Base-by-base conservation (phyloP, 1,140 invertebrate genomes). In the Heliconius congener region DNA sequence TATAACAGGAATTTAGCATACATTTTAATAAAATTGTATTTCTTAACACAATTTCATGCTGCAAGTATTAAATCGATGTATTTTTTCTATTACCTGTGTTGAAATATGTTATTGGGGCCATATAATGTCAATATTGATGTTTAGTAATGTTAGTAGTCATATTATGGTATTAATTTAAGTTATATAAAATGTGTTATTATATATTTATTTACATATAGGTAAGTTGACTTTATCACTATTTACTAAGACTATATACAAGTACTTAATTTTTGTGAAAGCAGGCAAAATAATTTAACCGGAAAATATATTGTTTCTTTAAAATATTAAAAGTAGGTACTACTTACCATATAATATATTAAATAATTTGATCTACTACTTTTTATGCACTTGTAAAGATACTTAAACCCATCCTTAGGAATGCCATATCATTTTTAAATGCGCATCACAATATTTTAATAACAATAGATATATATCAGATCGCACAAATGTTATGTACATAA, bases 151-250 rank as follows among this genome's bases (percentile, higher is more conserved):
- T 66, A 66, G 60, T 66, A 66, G 60, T 66, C 60, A 66, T 66
- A 16, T 27, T 66, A 66, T 66, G 60, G 60, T 66, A 30, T 66
- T 66, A 66, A 11, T 66, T 66, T 60, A 66, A 66, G 27, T 30
- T 66, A 13, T 66, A 66, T 66, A n/a, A 66, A 66, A 66, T 66
- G 19, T 66, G 60, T 66, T 27, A 27, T 27, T 16, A 30, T 66
- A 66, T 66, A 66, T 66, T 66, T 66, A 66, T 66, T 66, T 66
- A 27, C 27, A 66, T 16, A 30, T 66, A 66, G 60, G 27, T 66
- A 66, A 66, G 60, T 66, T 66, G 60, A 66, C 60, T 60, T n/a
- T 60, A 60, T 60, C n/a, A 60, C n/a, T 66, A 30, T 66, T 27
- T 27, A 66, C 27, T 66, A 66, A 66, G 60, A 66, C 60, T 66